Base-by-base conservation (phyloP, 2,113 vertebrate species). In the Sceloporus undulatus region DNA sequence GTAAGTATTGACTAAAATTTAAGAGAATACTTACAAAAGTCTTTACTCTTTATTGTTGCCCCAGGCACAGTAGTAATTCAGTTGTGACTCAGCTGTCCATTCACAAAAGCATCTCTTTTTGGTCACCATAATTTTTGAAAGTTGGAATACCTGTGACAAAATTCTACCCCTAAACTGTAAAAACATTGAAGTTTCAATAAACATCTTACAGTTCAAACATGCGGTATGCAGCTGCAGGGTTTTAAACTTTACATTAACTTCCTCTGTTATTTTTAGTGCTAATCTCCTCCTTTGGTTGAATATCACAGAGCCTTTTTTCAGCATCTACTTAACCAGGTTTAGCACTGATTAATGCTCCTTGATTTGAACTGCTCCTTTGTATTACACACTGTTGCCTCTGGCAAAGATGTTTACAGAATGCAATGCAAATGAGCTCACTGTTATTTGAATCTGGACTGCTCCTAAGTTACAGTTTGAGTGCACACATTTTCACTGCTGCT, bases 291-390 rank as follows among this genome's bases (percentile, higher is more conserved):
- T 85, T 90, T 83, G 87, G 11, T 81, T 13, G 87, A 62, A 88
- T 81, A 85, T 42, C 0, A 0, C 74, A 8, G 82, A 89, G 25
- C 18, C 19, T 87, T 89, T 18, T 74, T 80, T 85, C 86, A 86
- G 10, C 0, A 3, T 87, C 87, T 90, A 2, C 59, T 91, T 91
- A 86, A 13, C 9, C 34, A 82, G n/a, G 65, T 81, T 85, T 90
- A 87, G 73, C 75, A 79, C n/a, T 1, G 1, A 90, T 89, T 91
- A 91, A 91, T 91, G 23, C 86, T 48, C 21, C 40, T 79, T 89
- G 87, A 27, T 90, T 56, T 88, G 70, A 92, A 62, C 62, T 83
- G 84, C 40, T 65, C 54, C 34, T 77, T 65, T 71, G 18, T 80
- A 83, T 87, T 91, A 74, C 14, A 34, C 70, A 59, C 13, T 89